phyloP scores from a whole-genome alignment of 1,140 invertebrate genomes.

The Lysiphlebus fabarum region DNA sequence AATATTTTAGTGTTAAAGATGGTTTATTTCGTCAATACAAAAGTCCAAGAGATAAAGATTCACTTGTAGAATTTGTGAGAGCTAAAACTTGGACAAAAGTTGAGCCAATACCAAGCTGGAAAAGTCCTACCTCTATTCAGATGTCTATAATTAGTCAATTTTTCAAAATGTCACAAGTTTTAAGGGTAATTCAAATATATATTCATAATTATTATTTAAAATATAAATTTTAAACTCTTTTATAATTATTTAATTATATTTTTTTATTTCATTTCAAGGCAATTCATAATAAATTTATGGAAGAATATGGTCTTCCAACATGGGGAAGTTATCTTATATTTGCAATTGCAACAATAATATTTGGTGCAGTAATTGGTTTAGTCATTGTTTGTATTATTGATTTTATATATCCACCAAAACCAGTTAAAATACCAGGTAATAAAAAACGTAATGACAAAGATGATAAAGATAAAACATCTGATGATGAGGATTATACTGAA shows the following conservation, averaged over 20 bases:
- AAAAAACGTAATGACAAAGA: slow-evolving; percentile 38
- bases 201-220: too few relatives aligned
- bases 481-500: slow-evolving; percentile 55
- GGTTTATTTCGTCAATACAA: slow-evolving; percentile 93
- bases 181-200: slow-evolving; percentile 81
- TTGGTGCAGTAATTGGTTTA: slow-evolving; percentile 88
- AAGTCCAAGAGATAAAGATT: slow-evolving; percentile 81
- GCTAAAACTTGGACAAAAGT: slow-evolving; percentile 84
- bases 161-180: slow-evolving; percentile 87
- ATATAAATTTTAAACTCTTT: too few relatives aligned
- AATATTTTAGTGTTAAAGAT: slow-evolving; percentile 82
- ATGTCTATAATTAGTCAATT: slow-evolving; percentile 92
- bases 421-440: slow-evolving; percentile 26
- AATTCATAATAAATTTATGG: slow-evolving; percentile 85
- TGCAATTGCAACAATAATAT: slow-evolving; percentile 84
- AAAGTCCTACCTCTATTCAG: slow-evolving; percentile 85
- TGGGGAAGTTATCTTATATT: slow-evolving; percentile 96
- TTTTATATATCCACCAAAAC: slow-evolving; percentile 74
- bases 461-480: slow-evolving; percentile 40
- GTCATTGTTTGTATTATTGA: slow-evolving; percentile 85
- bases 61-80: slow-evolving; percentile 85
- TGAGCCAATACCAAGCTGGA: slow-evolving; percentile 85
- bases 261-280: slow-evolving; percentile 58
- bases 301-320: slow-evolving; percentile 90
- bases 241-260: too few relatives aligned